Base-by-base conservation (phyloP, 2,797 vertebrate species). In the Meda fulgida region DNA sequence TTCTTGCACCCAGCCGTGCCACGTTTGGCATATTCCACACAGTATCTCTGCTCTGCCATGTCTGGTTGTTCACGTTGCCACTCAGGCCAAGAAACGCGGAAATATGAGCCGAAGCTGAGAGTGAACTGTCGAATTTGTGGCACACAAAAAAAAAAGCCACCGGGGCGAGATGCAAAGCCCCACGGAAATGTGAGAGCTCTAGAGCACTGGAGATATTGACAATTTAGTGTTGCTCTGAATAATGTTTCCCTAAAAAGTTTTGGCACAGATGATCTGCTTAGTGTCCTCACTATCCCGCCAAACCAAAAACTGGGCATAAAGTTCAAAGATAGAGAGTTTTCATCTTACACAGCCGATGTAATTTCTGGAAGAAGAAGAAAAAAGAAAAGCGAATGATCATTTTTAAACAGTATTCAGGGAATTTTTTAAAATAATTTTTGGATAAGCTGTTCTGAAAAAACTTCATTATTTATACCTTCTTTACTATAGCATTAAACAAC, bases 1-100 rank as follows among this genome's bases (percentile, higher is more conserved):
- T 99, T 99, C 90, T 99, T 99, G 90, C 98, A 99, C 51, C 98
- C 98, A 0, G 98, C 98, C 0, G 97, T 99, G 83, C 98, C 96
- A 0, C 98, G 96, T 88, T 99, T 99, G 92, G 98, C 97, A 0
- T 99, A 99, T 86, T 99, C 98, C 79, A 99, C 98, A 0, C 97
- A 94, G 90, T 96, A 99, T n/a, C 97, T 94, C 91, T 99, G 98
- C 34, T 99, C 98, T 0, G 98, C 95, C 98, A 99, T 99, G 31
- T 87, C 91, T 26, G 60, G 83, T 1, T 87, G 83, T 0, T 85
- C 53, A 84, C 89, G 93, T 87, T 91, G 92, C 69, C 78, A 10
- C 80, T 1, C 81, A 8, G 1, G 71, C 87, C 86, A 88, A 9
- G 23, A 85, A 48, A 80, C 7, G 29, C 10, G 31, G 16, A 88